Evolutionary conservation across 2,113 vertebrate species (phyloP), one percentile per base, ranked within the genome.

Genomic region (Pantherophis guttatus): DNA sequence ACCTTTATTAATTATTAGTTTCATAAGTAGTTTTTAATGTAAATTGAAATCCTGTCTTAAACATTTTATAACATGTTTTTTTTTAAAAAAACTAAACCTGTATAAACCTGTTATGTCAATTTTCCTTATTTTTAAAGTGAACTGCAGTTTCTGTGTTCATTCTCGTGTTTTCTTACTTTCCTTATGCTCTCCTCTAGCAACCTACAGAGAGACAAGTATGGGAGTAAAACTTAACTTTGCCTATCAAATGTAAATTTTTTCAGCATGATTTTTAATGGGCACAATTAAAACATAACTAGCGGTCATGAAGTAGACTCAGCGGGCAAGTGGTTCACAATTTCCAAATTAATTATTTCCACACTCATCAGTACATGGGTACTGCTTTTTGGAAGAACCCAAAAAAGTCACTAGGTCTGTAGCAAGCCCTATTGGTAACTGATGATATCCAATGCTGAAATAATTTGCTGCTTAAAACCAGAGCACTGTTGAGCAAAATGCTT

Each of bases 201-300:
- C 98, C 99, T 99, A 99, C 99, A 99, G 99, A 99, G 99, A 99
- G 99, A 99, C 99, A 99, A 99, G 99, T 99, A 99, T 99, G 99
- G 99, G 98, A 99, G 99, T 99, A 98, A 99, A 99, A 99, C 99
- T 99, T 99, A 99, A 99, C 99, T 99, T 99, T 99, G 99, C 99
- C 99, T 99, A 99, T 99, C 99, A 99, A 99, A 99, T 99, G 99
- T 99, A 99, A 99, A 98, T 99, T 99, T 98, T 99, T 99, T 99
- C 98, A 99, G 99, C 99, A 99, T 99, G 98, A 98, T 99, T 99
- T 98, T 98, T 98, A 98, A 98, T 96, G 98, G 98, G 98, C 98
- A 98, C 98, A 98, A 98, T 98, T 98, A 98, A 98, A 99, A 98
- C 97, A 98, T 99, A 98, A 98, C 97, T 98, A 98, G 98, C 98